These are phyloP conservation scores for Myripristis jacobus DNA, from an alignment of 2,797 vertebrate species.

Conservation along the genomic window DNA sequence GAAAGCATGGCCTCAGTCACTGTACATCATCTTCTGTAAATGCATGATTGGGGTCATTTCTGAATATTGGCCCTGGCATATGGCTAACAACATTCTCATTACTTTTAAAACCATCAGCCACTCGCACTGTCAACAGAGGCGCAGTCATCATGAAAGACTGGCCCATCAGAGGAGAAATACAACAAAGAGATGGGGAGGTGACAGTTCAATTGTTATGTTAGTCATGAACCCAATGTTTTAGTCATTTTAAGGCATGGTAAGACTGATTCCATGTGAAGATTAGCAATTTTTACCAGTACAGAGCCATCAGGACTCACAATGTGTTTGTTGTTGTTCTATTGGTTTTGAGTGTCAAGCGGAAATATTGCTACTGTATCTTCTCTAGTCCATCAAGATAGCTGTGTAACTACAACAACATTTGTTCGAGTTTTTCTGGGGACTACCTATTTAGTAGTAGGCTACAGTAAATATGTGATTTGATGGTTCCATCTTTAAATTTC, in stretches of 20 bases:
- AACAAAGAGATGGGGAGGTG: neutral
- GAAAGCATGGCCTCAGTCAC: conserved; percentile 25
- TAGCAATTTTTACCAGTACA: too few relatives aligned
- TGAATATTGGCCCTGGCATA: conserved; percentile 32
- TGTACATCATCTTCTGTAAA: conserved; percentile 31
- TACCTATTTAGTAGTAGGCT: too few relatives aligned
- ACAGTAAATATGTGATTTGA: too few relatives aligned
- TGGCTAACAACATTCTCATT: conserved; percentile 26
- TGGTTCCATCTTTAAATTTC: too few relatives aligned
- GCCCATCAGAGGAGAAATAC: neutral
- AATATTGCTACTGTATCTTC: too few relatives aligned
- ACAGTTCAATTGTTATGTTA: neutral
- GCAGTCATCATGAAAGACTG: neutral
- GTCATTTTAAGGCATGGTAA: too few relatives aligned
- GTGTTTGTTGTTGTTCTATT: too few relatives aligned
- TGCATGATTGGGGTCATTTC: conserved; percentile 29
- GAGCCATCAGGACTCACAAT: too few relatives aligned
- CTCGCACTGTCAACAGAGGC: neutral
- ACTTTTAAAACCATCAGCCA: conserved; percentile 10
- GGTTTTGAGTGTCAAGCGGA: too few relatives aligned
- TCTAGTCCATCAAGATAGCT: neutral
- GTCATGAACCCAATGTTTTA: neutral
- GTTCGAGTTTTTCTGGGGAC: neutral
- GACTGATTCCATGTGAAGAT: too few relatives aligned
- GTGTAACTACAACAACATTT: neutral